Evolutionary conservation across 2,113 vertebrate species (phyloP), one percentile per base, ranked within the genome.

Genomic region (Chionodraco myersi): DNA sequence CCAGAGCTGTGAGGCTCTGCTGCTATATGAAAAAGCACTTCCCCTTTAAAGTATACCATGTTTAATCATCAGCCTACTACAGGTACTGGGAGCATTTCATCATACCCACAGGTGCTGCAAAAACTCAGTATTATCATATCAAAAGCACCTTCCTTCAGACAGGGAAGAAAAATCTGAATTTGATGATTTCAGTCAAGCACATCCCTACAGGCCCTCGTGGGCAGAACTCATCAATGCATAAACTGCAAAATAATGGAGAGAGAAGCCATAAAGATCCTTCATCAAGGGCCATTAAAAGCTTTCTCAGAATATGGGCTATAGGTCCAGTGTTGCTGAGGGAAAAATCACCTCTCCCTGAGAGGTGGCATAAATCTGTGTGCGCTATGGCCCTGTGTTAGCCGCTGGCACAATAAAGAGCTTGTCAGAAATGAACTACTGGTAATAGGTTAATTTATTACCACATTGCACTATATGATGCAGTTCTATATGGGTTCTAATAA

Each of bases 241-340:
- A 93, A 92, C 73, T 78, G 80, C 85, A 85, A 90, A 83, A 92
- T 93, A 90, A 92, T 87, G 86, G 76, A 80, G 77, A 70, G 73
- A 71, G 79, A 83, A 88, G 83, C 72, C 62, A 85, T 91, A 88
- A 91, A 90, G 83, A 82, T 79, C 65, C 68, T 83, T 92, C 76
- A 91, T 89, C 87, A 90, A 74, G 80, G 79, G 75, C 77, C 82
- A 87, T 91, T 88, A 90, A 90, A 87, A 91, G 87, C 84, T 79
- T 78, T 84, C 71, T 84, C 77, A 75, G 65, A 88, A 92, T 85
- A 86, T 80, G 74, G 80, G 59, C 85, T 53, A 85, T 85, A 89
- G 87, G 83, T 84, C 78, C 84, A 74, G 86, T 63, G 86, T 83
- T 85, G 77, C 77, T 81, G 63, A 66, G 71, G 73, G 87, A 80